phyloP scores from a whole-genome alignment of 2,113 vertebrate genomes.

The Origma solitaria region DNA sequence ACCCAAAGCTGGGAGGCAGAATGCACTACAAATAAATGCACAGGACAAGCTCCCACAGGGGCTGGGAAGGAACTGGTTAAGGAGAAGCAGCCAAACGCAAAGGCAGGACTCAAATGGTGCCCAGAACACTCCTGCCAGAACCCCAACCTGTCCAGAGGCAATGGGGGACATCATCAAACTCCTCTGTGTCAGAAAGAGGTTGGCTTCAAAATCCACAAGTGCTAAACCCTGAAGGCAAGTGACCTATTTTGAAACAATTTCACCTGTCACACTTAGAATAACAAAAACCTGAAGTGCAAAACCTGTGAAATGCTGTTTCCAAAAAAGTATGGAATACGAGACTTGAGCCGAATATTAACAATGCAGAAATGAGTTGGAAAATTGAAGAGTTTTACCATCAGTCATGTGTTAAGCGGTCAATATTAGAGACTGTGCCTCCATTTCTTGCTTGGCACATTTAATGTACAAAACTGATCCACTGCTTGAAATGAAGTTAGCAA shows the following conservation, averaged over 20 bases:
- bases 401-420: neutral
- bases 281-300: neutral
- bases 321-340: neutral
- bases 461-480: neutral
- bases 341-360: neutral
- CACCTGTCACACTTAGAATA: neutral
- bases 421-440: neutral
- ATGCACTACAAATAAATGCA: neutral
- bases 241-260: neutral
- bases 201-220: neutral
- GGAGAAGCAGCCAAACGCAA: neutral
- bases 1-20: neutral
- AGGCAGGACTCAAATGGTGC: neutral
- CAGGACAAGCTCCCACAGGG: rapidly evolving
- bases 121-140: neutral
- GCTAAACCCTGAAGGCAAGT: neutral
- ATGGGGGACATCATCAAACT: neutral
- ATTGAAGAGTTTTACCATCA: neutral
- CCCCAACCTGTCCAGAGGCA: neutral
- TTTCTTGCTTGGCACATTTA: neutral
- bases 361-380: neutral
- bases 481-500: neutral
- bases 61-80: neutral
- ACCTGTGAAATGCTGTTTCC: neutral
- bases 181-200: neutral